A percentile compares a stretch with the other conserved stretches of the same genome.
These are phyloP conservation scores for Nasonia vitripennis DNA, from an alignment of 1,140 invertebrate species.

Conservation along the genomic window DNA sequence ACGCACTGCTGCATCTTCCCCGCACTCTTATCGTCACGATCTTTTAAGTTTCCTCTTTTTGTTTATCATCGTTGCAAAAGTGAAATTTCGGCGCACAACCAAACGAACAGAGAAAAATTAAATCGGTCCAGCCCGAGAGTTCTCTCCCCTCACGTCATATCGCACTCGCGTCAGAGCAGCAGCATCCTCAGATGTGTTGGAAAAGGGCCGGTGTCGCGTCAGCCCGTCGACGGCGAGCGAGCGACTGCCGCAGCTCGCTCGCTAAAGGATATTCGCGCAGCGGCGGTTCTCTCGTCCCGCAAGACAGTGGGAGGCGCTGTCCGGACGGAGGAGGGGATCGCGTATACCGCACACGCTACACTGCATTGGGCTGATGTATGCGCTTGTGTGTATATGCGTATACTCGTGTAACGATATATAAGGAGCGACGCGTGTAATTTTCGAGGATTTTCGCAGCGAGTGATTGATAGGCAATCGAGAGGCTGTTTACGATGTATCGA, in stretches of 20 bases:
- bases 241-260: constrained; percentile 1
- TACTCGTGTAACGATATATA: too few species aligned
- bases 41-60: background rate
- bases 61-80: too few species aligned
- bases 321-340: background rate
- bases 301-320: constrained; percentile 25
- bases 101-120: too few species aligned
- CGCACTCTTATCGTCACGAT: background rate
- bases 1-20: background rate
- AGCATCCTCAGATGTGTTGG: too few species aligned
- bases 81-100: too few species aligned
- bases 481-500: too few species aligned
- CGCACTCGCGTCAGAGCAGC: too few species aligned
- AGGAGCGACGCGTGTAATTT: too few species aligned
- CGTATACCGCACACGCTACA: background rate
- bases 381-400: background rate
- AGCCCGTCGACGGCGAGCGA: constrained; percentile 5
- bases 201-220: background rate
- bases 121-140: too few species aligned
- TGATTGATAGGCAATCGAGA: too few species aligned
- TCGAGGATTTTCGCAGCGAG: too few species aligned
- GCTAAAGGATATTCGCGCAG: constrained; percentile 19
- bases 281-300: background rate
- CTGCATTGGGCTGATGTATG: background rate
- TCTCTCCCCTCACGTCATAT: too few species aligned